Evolutionary conservation across 2,113 vertebrate species (phyloP).

Genomic region (Sinocyclocheilus grahami): DNA sequence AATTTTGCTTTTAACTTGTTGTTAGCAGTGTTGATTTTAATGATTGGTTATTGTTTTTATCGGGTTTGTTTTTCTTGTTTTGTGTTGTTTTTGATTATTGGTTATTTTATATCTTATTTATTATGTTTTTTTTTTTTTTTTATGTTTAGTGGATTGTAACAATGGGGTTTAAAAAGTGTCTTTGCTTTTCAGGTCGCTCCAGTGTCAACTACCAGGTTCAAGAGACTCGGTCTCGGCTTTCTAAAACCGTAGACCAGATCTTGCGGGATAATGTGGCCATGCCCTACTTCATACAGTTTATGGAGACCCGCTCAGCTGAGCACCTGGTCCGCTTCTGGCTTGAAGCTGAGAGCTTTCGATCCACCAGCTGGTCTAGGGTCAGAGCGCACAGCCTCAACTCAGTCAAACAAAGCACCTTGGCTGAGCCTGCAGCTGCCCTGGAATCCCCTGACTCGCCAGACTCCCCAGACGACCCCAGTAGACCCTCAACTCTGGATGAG

Average conservation of each 20-base stretch:
- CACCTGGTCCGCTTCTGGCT: conserved; percentile 95
- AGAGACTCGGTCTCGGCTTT: conserved; percentile 94
- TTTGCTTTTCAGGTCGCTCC: conserved; percentile 83
- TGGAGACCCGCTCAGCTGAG: conserved; percentile 87
- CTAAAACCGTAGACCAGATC: conserved; percentile 94
- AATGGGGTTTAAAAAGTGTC: background rate
- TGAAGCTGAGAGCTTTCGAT: conserved; percentile 93
- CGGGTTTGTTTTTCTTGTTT: background rate
- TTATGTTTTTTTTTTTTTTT: background rate
- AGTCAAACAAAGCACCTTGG: conserved; percentile 94
- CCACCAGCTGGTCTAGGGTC: conserved; percentile 91
- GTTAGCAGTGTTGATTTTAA: background rate
- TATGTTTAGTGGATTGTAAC: background rate
- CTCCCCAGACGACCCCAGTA: conserved; percentile 8
- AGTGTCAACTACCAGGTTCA: conserved; percentile 92
- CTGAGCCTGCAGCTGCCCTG: conserved; percentile 80
- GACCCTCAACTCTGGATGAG: background rate
- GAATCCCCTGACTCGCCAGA: conserved; percentile 53
- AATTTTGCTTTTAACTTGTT: background rate
- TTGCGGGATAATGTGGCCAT: conserved; percentile 86
- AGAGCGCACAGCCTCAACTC: conserved; percentile 95
- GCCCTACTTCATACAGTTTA: conserved; percentile 92
- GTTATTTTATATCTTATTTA: background rate
- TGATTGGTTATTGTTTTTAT: background rate
- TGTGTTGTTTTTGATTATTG: background rate